Base-by-base conservation (phyloP, 2,113 vertebrate genomes). In the Polypterus bichir region DNA sequence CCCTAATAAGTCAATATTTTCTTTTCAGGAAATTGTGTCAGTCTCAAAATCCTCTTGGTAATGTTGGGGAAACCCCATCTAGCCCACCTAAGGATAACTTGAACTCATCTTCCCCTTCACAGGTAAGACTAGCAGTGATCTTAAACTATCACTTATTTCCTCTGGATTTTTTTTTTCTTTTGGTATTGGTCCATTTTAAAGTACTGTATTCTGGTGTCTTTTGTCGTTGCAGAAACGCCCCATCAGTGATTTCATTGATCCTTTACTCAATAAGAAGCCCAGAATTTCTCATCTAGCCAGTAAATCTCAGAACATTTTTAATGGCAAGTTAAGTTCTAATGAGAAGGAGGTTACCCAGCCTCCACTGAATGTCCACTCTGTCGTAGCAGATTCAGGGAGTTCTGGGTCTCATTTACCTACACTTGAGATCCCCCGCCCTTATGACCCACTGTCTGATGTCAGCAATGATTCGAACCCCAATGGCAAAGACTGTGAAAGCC, bases 381-480 rank as follows among this genome's bases (percentile, higher is more conserved):
- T 71, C 0, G 49, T 64, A 6, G 27, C 60, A 0, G 81, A 86
- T 45, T 51, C 74, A 0, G 67, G 74, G 5, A 62, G 73, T 5
- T 81, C 89, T 65, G 65, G 78, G 60, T 71, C 85, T 49, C 79
- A 72, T 59, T 76, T 88, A 0, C 84, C 86, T 0, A 5, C 79
- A 48, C 77, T 91, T 64, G 91, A 92, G 70, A 84, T 87, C 60
- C 86, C 83, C 0, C 68, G 85, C 57, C 77, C 86, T n/a, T 91
- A 92, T 1, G 89, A 94, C 65, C 91, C 89, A 1, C 81, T 96
- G 44, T 79, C 91, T 0, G 90, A 94, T 0, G 89, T 93, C 79
- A 97, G 92, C 81, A 94, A 92, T 0, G 92, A 93, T 68, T 83
- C 88, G 53, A 85, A 79, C 74, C 89, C 90, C 72, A 91, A 92